phyloP scores from a whole-genome alignment of 2,888 invertebrate genomes.

The Philereme transversata region DNA sequence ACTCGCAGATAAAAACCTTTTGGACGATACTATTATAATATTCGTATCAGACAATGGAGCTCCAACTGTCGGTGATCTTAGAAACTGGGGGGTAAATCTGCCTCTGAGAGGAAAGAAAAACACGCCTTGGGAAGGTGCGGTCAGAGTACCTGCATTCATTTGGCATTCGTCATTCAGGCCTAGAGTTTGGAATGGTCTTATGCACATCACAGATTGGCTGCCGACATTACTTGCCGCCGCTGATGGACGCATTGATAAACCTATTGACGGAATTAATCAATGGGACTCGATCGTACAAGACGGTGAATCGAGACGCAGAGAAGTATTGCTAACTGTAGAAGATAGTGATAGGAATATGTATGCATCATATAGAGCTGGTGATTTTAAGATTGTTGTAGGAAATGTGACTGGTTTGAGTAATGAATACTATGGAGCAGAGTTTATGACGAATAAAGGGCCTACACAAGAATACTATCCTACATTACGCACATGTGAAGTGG shows the following conservation, averaged over 20 bases:
- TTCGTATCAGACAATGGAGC: slow-evolving; percentile 96
- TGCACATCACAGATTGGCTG: slow-evolving; percentile 93
- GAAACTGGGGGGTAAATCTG: slow-evolving; percentile 91
- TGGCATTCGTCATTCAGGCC: slow-evolving; percentile 86
- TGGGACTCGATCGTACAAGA: slow-evolving; percentile 86
- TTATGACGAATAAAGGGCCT: slow-evolving; percentile 55
- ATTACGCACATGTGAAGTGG: slow-evolving; percentile 58
- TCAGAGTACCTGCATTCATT: slow-evolving; percentile 89
- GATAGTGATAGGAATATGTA: slow-evolving; percentile 80
- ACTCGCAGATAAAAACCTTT: slow-evolving; percentile 86
- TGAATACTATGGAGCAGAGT: slow-evolving; percentile 66
- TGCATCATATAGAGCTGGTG: slow-evolving; percentile 83
- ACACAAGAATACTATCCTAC: slow-evolving; percentile 64
- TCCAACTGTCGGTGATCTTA: slow-evolving; percentile 88
- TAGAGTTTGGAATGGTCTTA: slow-evolving; percentile 83
- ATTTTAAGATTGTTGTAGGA: slow-evolving; percentile 86
- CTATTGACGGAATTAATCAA: slow-evolving; percentile 87
- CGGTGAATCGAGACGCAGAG: slow-evolving; percentile 73
- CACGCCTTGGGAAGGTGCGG: slow-evolving; percentile 93
- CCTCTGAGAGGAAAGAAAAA: slow-evolving; percentile 92
- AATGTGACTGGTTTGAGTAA: slow-evolving; percentile 72
- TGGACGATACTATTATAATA: slow-evolving; percentile 92
- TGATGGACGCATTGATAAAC: slow-evolving; percentile 57
- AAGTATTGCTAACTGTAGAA: slow-evolving; percentile 83
- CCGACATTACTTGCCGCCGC: slow-evolving; percentile 86